Conservation (phyloP, 2,888 invertebrate species). For the Holacanthella duospinosa region DNA sequence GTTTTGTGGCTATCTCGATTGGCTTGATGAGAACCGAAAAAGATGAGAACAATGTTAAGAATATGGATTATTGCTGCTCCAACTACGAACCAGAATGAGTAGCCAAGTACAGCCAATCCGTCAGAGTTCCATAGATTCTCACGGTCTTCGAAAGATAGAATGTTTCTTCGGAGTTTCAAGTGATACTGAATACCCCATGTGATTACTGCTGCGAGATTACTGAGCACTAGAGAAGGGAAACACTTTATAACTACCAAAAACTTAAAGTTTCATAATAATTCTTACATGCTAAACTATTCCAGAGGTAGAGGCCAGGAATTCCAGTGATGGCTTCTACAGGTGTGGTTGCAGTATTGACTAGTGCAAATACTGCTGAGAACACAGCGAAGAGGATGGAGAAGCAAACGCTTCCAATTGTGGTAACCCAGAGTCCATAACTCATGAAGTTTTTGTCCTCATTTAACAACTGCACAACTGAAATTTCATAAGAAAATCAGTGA, state of each 20-base stretch:
- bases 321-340: constrained; percentile 57
- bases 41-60: constrained; percentile 60
- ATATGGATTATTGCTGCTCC: constrained; percentile 58
- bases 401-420: constrained; percentile 58
- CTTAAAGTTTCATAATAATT: constrained; percentile 24
- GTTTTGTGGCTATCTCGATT: constrained; percentile 51
- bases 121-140: constrained; percentile 72
- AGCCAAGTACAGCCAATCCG: constrained; percentile 67
- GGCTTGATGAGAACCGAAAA: constrained; percentile 59
- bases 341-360: constrained; percentile 66
- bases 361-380: constrained; percentile 57
- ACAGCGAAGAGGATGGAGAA: constrained; percentile 56
- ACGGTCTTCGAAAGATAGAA: constrained; percentile 66
- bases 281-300: constrained; percentile 67
- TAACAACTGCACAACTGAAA: constrained; percentile 55
- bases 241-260: background rate
- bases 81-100: constrained; percentile 77
- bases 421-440: constrained; percentile 63
- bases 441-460: constrained; percentile 54
- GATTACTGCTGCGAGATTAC: constrained; percentile 61
- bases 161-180: constrained; percentile 66
- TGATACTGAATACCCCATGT: constrained; percentile 79
- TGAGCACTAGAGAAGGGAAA: constrained; percentile 52
- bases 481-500: constrained; percentile 12
- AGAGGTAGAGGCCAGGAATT: constrained; percentile 59